Evolutionary conservation across 1,140 invertebrate species (phyloP), one percentile per base, ranked within the genome.

Genomic region (Nasonia vitripennis): DNA sequence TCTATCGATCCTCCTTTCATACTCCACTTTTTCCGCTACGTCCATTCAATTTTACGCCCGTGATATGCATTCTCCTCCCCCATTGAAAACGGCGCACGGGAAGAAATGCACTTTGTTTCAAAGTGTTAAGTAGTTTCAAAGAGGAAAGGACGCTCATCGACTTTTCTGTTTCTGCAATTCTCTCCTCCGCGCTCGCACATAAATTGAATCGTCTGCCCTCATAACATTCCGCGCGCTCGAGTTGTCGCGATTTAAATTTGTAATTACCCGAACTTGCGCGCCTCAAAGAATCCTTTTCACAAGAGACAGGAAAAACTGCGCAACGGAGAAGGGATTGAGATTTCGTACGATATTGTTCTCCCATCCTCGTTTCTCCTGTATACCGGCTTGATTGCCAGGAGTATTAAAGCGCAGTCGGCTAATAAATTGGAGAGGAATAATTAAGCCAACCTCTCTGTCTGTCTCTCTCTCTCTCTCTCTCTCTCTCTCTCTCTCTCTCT

Each of bases 381-480:
- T 45, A n/a, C 55, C 14, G 17, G 55, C 55, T 62, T 34, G 31
- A 71, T 34, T 27, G 27, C 23, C 10, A 31, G 23, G 31, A 12
- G 23, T 71, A 75, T 37, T 75, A 45, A 45, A 37, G n/a, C 9
- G n/a, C n/a, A 79, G 48, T 34, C 41, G 37, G 41, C 48, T 79
- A 68, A 79, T 79, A 55, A 79, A 79, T 79, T 79, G n/a, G 20
- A 45, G 68, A 14, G 78, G 17, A 45, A 31, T 27, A 79, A 34
- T 79, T 79, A n/a, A n/a, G 11, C 73, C 34, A 27, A 27, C 1
- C 27, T 27, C 12, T 3, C 23, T 34, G 20, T 73, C 71, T 73
- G 34, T 34, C 7, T 73, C 1, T 3, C 23, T 34, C 2, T 73
- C 71, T 73, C 71, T 34, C 27, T 27, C 27, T 27, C 27, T 27